A percentile compares a stretch with the other conserved stretches of the same genome.
phyloP scores from a whole-genome alignment of 1,140 invertebrate genomes.

The Eubasilissa regina region DNA sequence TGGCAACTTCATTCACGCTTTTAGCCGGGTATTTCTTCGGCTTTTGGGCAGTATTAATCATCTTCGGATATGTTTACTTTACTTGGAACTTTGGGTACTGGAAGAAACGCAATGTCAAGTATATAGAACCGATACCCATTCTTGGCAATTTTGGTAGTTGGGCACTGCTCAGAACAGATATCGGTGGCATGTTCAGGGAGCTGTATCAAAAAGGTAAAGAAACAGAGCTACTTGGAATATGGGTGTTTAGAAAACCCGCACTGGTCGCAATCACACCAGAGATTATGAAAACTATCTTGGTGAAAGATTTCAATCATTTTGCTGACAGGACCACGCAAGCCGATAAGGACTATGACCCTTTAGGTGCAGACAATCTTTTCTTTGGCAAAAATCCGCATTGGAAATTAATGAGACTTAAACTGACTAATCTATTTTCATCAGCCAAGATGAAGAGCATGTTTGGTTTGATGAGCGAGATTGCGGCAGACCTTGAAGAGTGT shows the following conservation, averaged over 20 bases:
- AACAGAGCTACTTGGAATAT: slow-evolving; percentile 64
- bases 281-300: slow-evolving; percentile 68
- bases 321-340: slow-evolving; percentile 62
- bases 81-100: slow-evolving; percentile 61
- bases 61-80: slow-evolving; percentile 57
- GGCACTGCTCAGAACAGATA: slow-evolving; percentile 51
- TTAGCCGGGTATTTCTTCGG: not conserved
- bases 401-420: slow-evolving; percentile 69
- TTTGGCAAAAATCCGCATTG: slow-evolving; percentile 66
- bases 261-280: slow-evolving; percentile 69
- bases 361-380: slow-evolving; percentile 61
- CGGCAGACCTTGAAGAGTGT: slow-evolving; percentile 49
- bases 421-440: slow-evolving; percentile 72
- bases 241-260: slow-evolving; percentile 69
- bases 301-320: slow-evolving; percentile 71
- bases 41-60: not conserved
- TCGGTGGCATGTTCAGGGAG: slow-evolving; percentile 57
- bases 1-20: not conserved
- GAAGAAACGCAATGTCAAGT: slow-evolving; percentile 60
- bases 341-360: slow-evolving; percentile 59
- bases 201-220: slow-evolving; percentile 51
- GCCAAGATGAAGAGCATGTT: slow-evolving; percentile 71
- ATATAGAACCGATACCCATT: slow-evolving; percentile 50
- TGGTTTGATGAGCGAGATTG: slow-evolving; percentile 60
- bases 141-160: slow-evolving; percentile 58